Percentiles rank a stretch among this genome's conserved stretches.
These are phyloP conservation scores for Callyntrura guangdongensis DNA, from an alignment of 2,888 invertebrate genomes.

Conservation along the genomic window DNA sequence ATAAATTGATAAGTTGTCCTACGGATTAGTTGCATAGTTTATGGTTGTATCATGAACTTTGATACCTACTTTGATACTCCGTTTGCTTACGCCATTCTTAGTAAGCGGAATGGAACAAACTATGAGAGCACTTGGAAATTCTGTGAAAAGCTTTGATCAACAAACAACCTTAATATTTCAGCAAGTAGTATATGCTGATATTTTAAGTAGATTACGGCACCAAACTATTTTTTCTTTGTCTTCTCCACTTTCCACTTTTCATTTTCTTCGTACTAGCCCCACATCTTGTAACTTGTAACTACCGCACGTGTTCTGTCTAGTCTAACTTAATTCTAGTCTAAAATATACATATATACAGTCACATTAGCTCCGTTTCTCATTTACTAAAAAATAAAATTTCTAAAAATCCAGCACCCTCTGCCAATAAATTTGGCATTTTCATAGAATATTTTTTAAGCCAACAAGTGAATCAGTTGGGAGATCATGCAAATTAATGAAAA, in stretches of 20 bases:
- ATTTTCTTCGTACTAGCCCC: not conserved
- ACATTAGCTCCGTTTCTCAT: too few relatives aligned
- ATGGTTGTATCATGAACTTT: not conserved
- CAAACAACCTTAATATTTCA: slow-evolving; percentile 48
- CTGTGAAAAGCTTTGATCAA: slow-evolving; percentile 25
- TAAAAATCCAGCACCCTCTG: too few relatives aligned
- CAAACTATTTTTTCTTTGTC: slow-evolving; percentile 8
- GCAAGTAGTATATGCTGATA: too few relatives aligned
- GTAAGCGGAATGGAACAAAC: not conserved
- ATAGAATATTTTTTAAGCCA: too few relatives aligned
- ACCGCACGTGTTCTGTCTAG: not conserved
- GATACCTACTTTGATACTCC: too few relatives aligned
- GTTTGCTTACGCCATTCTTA: not conserved
- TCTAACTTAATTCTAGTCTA: too few relatives aligned
- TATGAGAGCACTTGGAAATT: not conserved
- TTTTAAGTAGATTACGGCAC: slow-evolving; percentile 21
- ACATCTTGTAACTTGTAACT: not conserved
- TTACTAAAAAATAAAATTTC: too few relatives aligned
- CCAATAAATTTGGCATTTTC: too few relatives aligned
- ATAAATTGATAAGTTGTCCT: not conserved
- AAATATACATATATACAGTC: too few relatives aligned
- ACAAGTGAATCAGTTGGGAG: too few relatives aligned
- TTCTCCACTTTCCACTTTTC: not conserved
- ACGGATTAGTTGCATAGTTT: slow-evolving; percentile 31
- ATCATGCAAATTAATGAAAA: too few relatives aligned